Base-by-base conservation (phyloP, 1,140 invertebrate genomes). In the Adelges cooleyi region DNA sequence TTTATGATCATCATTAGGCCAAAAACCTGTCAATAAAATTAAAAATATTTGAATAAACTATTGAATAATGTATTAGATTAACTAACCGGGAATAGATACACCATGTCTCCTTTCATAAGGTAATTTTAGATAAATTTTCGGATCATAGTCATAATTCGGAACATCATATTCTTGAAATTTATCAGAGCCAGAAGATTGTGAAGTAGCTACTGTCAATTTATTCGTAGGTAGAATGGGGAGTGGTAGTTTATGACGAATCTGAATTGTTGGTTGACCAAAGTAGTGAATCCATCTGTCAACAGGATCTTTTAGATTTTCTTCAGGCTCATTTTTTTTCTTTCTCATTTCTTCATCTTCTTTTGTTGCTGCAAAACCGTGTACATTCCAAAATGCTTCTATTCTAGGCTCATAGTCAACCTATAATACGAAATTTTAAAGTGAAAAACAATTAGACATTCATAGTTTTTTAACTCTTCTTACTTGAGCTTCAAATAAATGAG, bases 331-430 rank as follows among this genome's bases (percentile, higher is more conserved):
- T 40, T 70, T 68, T 48, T 69, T 67, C 23, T 68, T 52, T 40
- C 68, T 56, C 18, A 69, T 56, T 33, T 69, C 46, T 38, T 68
- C 36, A 17, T 68, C 65, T 22, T 71, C 42, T 42, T 72, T 66
- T n/a, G 80, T 76, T 1, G 81, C 78, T 69, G 82, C 72, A 68
- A 87, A 78, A 66, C 85, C 84, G 67, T 88, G 87, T 62, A 80
- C 78, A 69, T 79, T 79, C 89, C 89, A 91, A 73, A 86, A 89
- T 49, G 87, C 82, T 79, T 91, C 88, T 69, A 86, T 74, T 38
- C 87, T 77, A 8, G 89, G 84, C 67, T 86, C 80, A 72, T 79
- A 77, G 74, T 91, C 87, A 46, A 84, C 73, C 80, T 84, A 67
- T 65, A 77, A 75, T 68, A 33, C 11, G 5, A 5, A 33, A 33